Evolutionary conservation across 2,797 vertebrate genomes (phyloP), one percentile per base, ranked within the genome.

Genomic region (Leptodactylus fallax): DNA sequence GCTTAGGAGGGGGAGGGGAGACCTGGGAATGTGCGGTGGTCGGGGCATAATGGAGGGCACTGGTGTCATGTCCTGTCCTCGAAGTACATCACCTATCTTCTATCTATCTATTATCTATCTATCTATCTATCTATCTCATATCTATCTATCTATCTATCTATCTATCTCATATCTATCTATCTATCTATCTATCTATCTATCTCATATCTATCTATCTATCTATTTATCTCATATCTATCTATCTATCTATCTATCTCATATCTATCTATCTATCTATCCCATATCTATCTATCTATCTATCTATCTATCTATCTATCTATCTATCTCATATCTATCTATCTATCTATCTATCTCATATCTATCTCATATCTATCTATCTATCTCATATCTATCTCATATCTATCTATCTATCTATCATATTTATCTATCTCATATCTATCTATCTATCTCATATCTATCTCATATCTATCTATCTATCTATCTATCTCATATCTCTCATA

Each of bases 91-190:
- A n/a, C n/a, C 65, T 69, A 69, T 69, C 65, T 69, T 36, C 23
- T 69, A 69, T 69, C 65, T 36, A 69, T 69, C 27, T 72, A 45
- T 45, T 72, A 72, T 72, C 69, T 72, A 72, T 72, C 27, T 72
- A 47, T 72, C 69, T 47, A 72, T 72, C 69, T 72, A 72, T 72
- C 69, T 45, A 45, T 72, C 69, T 72, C 17, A 2, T 60, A 72
- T 72, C 69, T 72, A 45, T 72, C 69, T 56, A 56, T 56, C 55
- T 13, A 56, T 56, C 55, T 56, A 56, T 56, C 55, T 7, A 7
- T 56, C 2, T 56, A 7, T 56, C 55, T 56, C 55, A 8, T 56
- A 56, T 56, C 55, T 56, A 56, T 56, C 55, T 56, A 56, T 56
- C 55, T 56, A 56, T 56, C 55, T 13, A 56, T 56, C 55, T 56